Conservation (phyloP, 23 tunicate species). For the Aplidium turbinatum region DNA sequence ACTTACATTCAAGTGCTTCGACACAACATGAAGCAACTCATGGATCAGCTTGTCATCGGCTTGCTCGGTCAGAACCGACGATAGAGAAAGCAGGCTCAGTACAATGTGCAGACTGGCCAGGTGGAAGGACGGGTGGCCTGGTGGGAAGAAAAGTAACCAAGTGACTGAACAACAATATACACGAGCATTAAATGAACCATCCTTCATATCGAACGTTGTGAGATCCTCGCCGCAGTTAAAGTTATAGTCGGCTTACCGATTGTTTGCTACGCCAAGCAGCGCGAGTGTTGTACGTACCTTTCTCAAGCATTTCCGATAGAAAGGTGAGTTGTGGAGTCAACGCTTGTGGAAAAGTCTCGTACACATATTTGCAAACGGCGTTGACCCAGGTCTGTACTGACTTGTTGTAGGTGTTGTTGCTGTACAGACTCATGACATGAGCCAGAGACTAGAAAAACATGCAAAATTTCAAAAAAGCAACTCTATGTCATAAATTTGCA, state of each 20-base stretch:
- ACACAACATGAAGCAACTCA: constrained; percentile 20
- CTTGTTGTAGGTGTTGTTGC: constrained; percentile 75
- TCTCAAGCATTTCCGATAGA: constrained; percentile 54
- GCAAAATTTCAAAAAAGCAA: too few species aligned
- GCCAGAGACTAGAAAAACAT: constrained; percentile 55
- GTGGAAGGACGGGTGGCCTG: constrained; percentile 49
- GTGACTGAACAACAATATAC: too few species aligned
- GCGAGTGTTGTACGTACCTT: constrained; percentile 50
- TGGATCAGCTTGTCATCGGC: constrained; percentile 2
- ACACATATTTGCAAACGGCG: constrained; percentile 82
- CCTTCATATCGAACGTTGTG: too few species aligned
- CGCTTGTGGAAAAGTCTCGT: constrained; percentile 73
- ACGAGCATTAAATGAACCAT: too few species aligned
- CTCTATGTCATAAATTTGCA: too few species aligned
- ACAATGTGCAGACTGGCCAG: constrained; percentile 49
- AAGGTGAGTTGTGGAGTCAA: constrained; percentile 46
- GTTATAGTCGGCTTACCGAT: too few species aligned
- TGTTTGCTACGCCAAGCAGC: too few species aligned
- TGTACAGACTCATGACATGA: constrained; percentile 82
- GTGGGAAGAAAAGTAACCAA: too few species aligned
- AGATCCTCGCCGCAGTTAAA: too few species aligned
- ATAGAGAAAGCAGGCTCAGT: constrained; percentile 49
- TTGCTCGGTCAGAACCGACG: constrained; percentile 28
- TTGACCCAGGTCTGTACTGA: constrained; percentile 58
- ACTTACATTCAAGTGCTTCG: constrained; percentile 46